Evolutionary conservation across 2,888 invertebrate species (phyloP).

Genomic region (Acanthosoma haemorrhoidale): DNA sequence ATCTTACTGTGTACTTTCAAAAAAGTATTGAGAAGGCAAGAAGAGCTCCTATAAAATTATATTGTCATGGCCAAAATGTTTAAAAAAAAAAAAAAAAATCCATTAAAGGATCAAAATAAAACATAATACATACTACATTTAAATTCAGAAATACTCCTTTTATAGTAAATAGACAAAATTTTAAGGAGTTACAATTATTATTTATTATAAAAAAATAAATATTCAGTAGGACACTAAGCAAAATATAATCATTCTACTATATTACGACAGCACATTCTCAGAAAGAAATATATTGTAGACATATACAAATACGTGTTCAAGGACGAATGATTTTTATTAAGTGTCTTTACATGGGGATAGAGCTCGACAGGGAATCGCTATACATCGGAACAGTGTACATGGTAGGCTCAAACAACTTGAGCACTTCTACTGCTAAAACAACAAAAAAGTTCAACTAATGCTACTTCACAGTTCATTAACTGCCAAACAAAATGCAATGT

Average conservation of each 20-base stretch:
- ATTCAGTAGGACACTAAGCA: conserved; percentile 25
- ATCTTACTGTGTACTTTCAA: not conserved
- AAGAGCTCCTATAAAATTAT: conserved; percentile 25
- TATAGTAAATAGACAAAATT: not conserved
- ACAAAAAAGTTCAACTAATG: not conserved
- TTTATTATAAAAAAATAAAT: conserved; percentile 26
- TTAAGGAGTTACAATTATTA: not conserved
- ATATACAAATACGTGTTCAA: conserved; percentile 20
- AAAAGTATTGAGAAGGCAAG: conserved; percentile 8
- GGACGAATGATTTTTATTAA: conserved; percentile 28
- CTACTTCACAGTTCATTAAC: not conserved
- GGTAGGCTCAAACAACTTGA: not conserved
- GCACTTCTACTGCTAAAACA: conserved; percentile 10
- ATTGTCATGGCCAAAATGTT: conserved; percentile 21
- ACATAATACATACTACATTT: conserved; percentile 1
- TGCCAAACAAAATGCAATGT: not conserved
- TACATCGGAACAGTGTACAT: not conserved
- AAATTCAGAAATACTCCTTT: not conserved
- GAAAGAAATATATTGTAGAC: not conserved
- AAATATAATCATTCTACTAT: conserved; percentile 21
- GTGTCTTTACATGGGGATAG: conserved; percentile 8
- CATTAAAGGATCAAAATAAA: not conserved
- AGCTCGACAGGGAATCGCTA: not conserved
- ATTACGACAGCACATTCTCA: not conserved
- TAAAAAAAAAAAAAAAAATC: not conserved